Evolutionary conservation across 2,113 vertebrate genomes (phyloP).

Genomic region (Numida meleagris): DNA sequence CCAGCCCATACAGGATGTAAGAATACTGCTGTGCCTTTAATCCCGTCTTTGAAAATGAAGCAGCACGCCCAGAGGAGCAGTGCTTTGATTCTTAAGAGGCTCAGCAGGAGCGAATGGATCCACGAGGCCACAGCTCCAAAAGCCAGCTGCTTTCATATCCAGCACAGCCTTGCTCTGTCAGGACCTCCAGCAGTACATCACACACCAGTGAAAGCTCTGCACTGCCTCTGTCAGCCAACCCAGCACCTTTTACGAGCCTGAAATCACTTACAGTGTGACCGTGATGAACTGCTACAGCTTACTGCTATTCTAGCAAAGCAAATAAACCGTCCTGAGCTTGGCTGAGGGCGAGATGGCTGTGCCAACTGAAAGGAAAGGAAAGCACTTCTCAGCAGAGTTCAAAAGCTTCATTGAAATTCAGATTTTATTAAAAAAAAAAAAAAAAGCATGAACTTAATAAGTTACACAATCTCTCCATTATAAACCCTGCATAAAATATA

Average conservation of each 20-base stretch:
- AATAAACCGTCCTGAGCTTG: not conserved
- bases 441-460: constrained; percentile 80
- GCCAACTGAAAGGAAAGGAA: not conserved
- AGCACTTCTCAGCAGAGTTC: not conserved
- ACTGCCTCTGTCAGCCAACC: fast-evolving
- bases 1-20: not conserved
- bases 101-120: not conserved
- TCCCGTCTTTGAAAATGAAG: not conserved
- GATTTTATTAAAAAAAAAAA: constrained; percentile 78
- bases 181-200: not conserved
- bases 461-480: constrained; percentile 80
- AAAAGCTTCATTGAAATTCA: constrained; percentile 55
- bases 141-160: not conserved
- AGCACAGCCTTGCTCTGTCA: fast-evolving
- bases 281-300: not conserved
- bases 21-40: not conserved
- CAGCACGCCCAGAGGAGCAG: not conserved
- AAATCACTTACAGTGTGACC: fast-evolving
- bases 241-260: not conserved
- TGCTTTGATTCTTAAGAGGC: not conserved
- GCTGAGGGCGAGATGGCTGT: not conserved
- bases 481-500: constrained; percentile 85
- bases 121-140: fast-evolving
- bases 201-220: fast-evolving
- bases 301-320: not conserved